A percentile compares a stretch with the other conserved stretches of the same genome.
Conservation (phyloP, 2,113 vertebrate genomes). For the Ptilonorhynchus violaceus region DNA sequence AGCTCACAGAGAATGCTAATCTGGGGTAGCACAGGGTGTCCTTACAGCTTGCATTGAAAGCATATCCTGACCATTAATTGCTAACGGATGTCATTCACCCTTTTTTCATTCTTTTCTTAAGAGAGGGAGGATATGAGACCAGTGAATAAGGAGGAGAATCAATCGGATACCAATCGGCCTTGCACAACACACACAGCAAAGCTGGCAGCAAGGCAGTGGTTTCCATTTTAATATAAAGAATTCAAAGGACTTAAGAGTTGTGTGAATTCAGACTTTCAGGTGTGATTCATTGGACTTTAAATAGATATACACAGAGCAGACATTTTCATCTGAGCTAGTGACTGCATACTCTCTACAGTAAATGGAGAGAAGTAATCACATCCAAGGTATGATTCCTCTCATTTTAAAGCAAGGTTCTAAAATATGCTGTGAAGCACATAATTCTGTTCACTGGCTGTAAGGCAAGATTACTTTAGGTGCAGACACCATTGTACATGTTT, state of each 20-base stretch:
- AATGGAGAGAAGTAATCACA: not conserved
- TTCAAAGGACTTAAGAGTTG: not conserved
- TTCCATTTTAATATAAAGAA: not conserved
- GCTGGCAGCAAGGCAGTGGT: not conserved
- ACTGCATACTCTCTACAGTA: not conserved
- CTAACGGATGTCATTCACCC: not conserved
- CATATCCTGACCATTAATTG: not conserved
- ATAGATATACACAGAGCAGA: not conserved
- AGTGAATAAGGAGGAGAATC: not conserved
- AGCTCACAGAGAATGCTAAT: not conserved
- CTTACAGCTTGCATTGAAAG: not conserved
- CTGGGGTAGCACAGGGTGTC: not conserved
- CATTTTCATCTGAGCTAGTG: not conserved
- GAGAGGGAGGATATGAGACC: not conserved
- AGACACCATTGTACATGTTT: not conserved
- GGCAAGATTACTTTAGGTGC: not conserved
- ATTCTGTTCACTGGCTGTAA: not conserved
- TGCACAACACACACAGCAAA: not conserved
- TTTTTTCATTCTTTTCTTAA: not conserved
- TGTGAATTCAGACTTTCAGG: not conserved
- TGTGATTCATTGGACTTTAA: slow-evolving; percentile 1
- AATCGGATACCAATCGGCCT: not conserved
- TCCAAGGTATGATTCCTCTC: not conserved
- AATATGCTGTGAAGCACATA: not conserved
- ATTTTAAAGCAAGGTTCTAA: not conserved